These are phyloP conservation scores for Caranx ignobilis DNA, from an alignment of 2,113 vertebrate species.

Conservation along the genomic window DNA sequence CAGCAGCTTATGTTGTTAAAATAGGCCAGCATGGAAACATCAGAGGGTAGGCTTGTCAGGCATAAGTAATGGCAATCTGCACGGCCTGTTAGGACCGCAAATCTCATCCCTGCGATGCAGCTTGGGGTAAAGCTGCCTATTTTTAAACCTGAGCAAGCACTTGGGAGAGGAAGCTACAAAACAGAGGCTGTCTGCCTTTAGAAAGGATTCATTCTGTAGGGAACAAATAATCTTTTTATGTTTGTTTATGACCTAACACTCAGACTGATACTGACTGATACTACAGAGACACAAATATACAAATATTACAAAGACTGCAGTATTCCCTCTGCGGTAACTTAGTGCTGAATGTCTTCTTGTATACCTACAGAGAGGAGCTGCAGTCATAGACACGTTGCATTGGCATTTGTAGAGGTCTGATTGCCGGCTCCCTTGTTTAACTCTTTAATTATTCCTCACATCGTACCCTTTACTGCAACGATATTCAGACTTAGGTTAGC, in stretches of 20 bases:
- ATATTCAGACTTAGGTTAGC: conserved; percentile 27
- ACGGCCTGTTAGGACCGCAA: conserved; percentile 82
- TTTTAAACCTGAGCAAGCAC: conserved; percentile 81
- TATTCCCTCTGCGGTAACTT: not conserved
- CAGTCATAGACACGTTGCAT: conserved; percentile 13
- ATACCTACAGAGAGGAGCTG: not conserved
- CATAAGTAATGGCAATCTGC: conserved; percentile 88
- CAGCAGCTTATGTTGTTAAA: conserved; percentile 85
- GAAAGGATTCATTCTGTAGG: conserved; percentile 51
- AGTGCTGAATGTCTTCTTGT: not conserved
- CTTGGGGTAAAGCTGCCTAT: conserved; percentile 82
- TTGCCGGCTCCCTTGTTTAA: conserved; percentile 40
- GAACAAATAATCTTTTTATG: conserved; percentile 7
- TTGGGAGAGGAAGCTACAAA: conserved; percentile 64
- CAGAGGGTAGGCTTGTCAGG: conserved; percentile 85
- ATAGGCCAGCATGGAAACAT: conserved; percentile 86
- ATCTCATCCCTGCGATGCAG: conserved; percentile 84
- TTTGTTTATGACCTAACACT: conserved; percentile 23
- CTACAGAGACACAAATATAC: conserved; percentile 5
- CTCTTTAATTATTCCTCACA: conserved; percentile 48
- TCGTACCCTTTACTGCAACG: conserved; percentile 31
- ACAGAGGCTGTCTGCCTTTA: conserved; percentile 57
- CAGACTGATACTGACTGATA: not conserved
- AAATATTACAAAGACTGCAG: conserved; percentile 3
- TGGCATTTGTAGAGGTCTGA: conserved; percentile 48